Conservation (phyloP, 2,113 vertebrate genomes). For the Aix galericulata region DNA sequence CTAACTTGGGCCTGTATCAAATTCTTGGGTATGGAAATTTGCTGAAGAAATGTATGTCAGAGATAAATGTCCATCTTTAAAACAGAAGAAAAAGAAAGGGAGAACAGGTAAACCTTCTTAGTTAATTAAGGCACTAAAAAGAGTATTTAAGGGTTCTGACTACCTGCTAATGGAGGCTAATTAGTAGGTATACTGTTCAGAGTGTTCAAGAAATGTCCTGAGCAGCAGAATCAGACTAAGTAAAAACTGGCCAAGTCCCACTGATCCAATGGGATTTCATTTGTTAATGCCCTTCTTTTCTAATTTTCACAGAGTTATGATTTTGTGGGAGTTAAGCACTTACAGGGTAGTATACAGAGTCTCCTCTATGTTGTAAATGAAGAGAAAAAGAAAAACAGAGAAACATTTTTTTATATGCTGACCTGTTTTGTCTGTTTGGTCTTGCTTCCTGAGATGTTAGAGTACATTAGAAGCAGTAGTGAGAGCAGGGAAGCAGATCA, state of each 20-base stretch:
- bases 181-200: not conserved
- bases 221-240: not conserved
- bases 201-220: not conserved
- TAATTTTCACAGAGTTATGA: not conserved
- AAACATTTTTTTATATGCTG: not conserved
- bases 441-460: not conserved
- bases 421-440: not conserved
- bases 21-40: not conserved
- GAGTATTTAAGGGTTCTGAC: constrained; percentile 29
- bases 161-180: constrained; percentile 20
- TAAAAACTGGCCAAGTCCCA: not conserved
- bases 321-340: not conserved
- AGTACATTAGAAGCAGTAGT: not conserved
- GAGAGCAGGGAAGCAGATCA: not conserved
- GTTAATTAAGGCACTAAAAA: constrained; percentile 30
- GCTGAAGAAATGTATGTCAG: constrained; percentile 38
- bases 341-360: not conserved
- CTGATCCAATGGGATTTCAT: not conserved
- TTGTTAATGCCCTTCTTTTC: not conserved
- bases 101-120: not conserved
- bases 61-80: constrained; percentile 44
- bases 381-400: not conserved
- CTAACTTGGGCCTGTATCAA: constrained; percentile 1
- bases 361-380: not conserved
- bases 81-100: not conserved